Percentiles rank a stretch among this genome's conserved stretches.
Conservation (phyloP, 2,113 vertebrate species). For the Trochalopteron elliotii region DNA sequence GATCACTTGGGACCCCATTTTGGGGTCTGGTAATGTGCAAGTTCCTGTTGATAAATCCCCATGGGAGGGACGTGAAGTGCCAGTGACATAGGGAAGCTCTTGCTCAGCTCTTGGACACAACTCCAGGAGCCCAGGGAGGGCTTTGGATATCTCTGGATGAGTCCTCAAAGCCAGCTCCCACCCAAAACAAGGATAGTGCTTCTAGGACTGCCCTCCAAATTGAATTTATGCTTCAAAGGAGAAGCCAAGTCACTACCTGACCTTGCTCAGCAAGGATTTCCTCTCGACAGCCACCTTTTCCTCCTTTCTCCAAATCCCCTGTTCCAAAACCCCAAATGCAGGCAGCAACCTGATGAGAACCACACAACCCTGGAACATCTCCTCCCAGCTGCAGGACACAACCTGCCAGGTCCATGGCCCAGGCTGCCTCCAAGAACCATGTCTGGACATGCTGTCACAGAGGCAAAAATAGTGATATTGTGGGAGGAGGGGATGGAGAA, state of each 20-base stretch:
- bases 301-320: neutral
- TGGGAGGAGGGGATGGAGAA: neutral
- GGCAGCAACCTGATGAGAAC: neutral
- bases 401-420: neutral
- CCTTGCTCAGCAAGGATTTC: neutral
- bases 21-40: neutral
- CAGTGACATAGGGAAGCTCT: neutral
- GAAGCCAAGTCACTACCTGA: neutral
- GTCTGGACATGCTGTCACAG: neutral
- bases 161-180: neutral
- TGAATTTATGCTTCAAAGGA: neutral
- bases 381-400: neutral
- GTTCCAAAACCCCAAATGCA: neutral
- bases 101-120: neutral
- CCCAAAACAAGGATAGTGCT: neutral
- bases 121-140: neutral
- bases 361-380: neutral
- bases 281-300: rapidly evolving
- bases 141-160: neutral
- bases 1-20: neutral
- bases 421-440: no score
- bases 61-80: neutral
- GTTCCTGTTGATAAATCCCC: neutral
- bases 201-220: neutral
- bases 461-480: neutral